A percentile compares a stretch with the other conserved stretches of the same genome.
Conservation (phyloP, 53 echinoderm and acorn worm genomes). For the Echinarachnius parma region DNA sequence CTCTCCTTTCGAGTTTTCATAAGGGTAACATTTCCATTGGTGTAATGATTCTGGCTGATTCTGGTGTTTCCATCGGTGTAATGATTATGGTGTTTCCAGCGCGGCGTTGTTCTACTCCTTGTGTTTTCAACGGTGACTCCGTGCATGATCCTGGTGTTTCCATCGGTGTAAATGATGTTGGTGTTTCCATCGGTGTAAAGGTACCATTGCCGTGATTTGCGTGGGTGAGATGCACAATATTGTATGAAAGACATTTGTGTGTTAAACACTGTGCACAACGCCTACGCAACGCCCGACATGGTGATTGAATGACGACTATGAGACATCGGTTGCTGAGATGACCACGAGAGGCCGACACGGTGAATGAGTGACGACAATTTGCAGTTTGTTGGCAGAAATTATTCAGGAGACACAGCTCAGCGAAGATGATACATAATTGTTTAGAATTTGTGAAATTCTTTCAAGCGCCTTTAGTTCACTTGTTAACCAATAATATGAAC, state of each 20-base stretch:
- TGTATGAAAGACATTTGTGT: conserved; percentile 34
- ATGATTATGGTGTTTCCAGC: no score
- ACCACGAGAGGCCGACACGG: background rate
- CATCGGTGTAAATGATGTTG: background rate
- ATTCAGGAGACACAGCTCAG: background rate
- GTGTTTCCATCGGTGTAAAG: conserved; percentile 13
- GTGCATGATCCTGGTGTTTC: no score
- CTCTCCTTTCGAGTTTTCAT: no score
- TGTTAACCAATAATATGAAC: no score
- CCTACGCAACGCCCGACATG: conserved; percentile 97
- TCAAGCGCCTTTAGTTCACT: no score
- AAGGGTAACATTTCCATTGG: no score
- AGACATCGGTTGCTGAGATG: background rate
- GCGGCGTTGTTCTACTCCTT: no score
- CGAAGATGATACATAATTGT: no score
- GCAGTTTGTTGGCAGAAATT: background rate
- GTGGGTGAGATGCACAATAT: conserved; percentile 99
- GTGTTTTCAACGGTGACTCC: no score
- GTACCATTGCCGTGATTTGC: conserved; percentile 82
- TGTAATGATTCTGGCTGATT: no score
- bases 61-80: no score
- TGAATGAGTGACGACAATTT: background rate
- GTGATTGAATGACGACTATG: background rate
- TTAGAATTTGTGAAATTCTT: no score
- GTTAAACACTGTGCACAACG: conserved; percentile 98